A percentile compares a stretch with the other conserved stretches of the same genome.
Conservation (phyloP, 2,797 vertebrate species). For the Channa striata region DNA sequence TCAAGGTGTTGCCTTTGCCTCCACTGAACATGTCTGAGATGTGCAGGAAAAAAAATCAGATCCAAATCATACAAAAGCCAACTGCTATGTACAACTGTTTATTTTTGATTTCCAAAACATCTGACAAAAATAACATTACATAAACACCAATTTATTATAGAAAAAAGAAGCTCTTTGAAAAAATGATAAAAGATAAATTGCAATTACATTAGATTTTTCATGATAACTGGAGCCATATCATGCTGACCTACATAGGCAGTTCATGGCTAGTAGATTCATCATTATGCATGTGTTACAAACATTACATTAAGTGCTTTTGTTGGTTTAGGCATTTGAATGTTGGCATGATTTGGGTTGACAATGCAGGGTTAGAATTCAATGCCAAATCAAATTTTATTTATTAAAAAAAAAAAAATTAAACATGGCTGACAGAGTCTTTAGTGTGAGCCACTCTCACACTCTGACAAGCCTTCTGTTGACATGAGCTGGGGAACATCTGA, state of each 20-base stretch:
- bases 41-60: too few species aligned
- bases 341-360: constrained; percentile 69
- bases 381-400: constrained; percentile 58
- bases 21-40: too few species aligned
- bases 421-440: constrained; percentile 40
- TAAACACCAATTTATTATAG: constrained; percentile 83
- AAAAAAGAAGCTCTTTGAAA: constrained; percentile 76
- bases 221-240: constrained; percentile 72
- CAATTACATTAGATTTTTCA: constrained; percentile 79
- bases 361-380: constrained; percentile 61
- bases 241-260: constrained; percentile 74
- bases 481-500: constrained; percentile 56
- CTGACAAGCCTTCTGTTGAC: constrained; percentile 32
- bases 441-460: constrained; percentile 51
- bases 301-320: constrained; percentile 80
- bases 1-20: too few species aligned
- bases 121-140: constrained; percentile 83
- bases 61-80: constrained; percentile 34
- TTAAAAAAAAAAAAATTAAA: constrained; percentile 40
- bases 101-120: constrained; percentile 87
- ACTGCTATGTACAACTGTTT: constrained; percentile 83
- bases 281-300: constrained; percentile 74
- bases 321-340: constrained; percentile 73
- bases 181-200: constrained; percentile 74
- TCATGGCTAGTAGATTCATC: constrained; percentile 73